Base-by-base conservation (phyloP, 2,888 invertebrate genomes). In the Dichetophora obliterata region DNA sequence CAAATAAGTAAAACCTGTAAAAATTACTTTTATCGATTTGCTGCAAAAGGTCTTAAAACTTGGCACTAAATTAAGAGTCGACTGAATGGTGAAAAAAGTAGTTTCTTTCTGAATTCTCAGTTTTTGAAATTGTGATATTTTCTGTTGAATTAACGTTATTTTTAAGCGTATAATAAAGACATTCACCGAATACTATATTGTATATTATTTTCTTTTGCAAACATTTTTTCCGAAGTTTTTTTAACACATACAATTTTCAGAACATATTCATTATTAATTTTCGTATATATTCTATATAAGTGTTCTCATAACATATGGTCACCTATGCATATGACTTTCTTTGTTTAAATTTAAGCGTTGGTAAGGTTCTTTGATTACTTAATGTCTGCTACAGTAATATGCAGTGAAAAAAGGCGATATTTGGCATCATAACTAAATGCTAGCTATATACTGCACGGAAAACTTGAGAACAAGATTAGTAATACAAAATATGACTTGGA, bases 101-200 rank as follows among this genome's bases (percentile, higher is more conserved):
- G 24, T 27, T 31, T 65, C 14, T 11, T 50, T 22, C 27, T 68
- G 19, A 68, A 48, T 68, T 68, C 48, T 68, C 68, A 48, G 48
- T 48, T 48, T 43, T 48, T 37, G 34, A 68, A 43, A 14, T 48
- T 68, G 68, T 68, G 68, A 68, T 68, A 68, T 68, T 68, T 68
- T 68, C 37, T 68, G 22, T 68, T 68, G 68, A 48, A 48, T 48
- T 48, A 48, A 14, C 43, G 22, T 48, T 34, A 34, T 34, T 31
- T 65, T 65, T 68, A 48, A 68, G 68, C 43, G 19, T 48, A 48
- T 24, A 48, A 68, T 68, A 65, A 19, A 65, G 9, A 48, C 31
- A 68, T 68, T 68, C 68, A 68, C 19, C 68, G 43, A 68, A 19
- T 31, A 5, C 3, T 19, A 19, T 8, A 19, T 27, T 27, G 22